A percentile compares a stretch with the other conserved stretches of the same genome.
Evolutionary conservation across 1,140 invertebrate species (phyloP).

Genomic region (Proales similis): DNA sequence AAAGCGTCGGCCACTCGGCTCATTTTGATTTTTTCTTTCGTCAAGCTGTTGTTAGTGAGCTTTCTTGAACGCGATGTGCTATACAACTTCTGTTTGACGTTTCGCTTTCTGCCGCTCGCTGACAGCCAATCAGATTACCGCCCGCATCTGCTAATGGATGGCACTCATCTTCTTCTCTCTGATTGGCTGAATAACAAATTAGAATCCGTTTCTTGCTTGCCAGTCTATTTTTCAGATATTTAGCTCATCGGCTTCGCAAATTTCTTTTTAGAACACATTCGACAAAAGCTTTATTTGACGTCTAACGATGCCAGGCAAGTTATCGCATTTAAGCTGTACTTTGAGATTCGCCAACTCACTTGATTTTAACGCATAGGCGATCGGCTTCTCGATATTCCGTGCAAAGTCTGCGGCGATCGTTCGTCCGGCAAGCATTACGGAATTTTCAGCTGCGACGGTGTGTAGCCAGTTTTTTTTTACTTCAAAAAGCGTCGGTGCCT

Average conservation of each 20-base stretch:
- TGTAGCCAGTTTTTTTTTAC: neutral
- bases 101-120: too few species aligned
- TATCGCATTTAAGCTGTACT: neutral
- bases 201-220: constrained; percentile 34
- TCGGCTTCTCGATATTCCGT: constrained; percentile 83
- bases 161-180: too few species aligned
- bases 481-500: neutral
- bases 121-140: too few species aligned
- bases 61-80: too few species aligned
- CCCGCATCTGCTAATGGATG: too few species aligned
- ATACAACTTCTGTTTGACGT: too few species aligned
- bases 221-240: neutral
- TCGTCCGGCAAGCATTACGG: constrained; percentile 86
- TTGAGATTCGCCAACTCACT: neutral
- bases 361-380: constrained; percentile 61
- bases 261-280: neutral
- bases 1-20: too few species aligned
- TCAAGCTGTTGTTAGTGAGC: too few species aligned
- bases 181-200: constrained; percentile 23
- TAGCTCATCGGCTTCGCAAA: neutral
- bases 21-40: too few species aligned
- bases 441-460: constrained; percentile 66
- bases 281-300: too few species aligned
- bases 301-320: neutral
- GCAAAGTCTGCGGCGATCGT: constrained; percentile 74